Percentiles rank a stretch among this genome's conserved stretches.
Evolutionary conservation across 2,113 vertebrate genomes (phyloP).

Genomic region (Chamaea fasciata): DNA sequence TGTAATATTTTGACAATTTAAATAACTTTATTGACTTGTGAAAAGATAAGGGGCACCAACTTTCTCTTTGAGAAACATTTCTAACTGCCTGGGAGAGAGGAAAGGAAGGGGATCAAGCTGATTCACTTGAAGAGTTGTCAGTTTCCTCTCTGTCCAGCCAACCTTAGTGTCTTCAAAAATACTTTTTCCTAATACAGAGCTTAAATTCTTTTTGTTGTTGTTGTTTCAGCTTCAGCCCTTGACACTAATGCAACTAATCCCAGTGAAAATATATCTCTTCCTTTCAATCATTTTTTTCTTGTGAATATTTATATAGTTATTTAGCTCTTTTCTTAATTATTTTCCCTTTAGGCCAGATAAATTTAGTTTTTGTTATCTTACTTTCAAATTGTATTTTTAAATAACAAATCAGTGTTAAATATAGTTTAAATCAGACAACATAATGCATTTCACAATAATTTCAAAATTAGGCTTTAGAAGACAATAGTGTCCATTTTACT

Average conservation of each 20-base stretch:
- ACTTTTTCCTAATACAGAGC: not conserved
- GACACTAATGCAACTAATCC: not conserved
- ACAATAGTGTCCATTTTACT: not conserved
- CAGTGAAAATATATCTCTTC: not conserved
- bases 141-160: not conserved
- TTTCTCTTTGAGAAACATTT: not conserved
- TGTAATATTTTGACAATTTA: not conserved
- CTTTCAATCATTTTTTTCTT: not conserved
- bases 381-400: constrained; percentile 18
- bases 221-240: not conserved
- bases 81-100: not conserved
- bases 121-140: not conserved
- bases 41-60: not conserved
- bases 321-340: not conserved
- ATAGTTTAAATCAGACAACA: not conserved
- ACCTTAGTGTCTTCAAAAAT: not conserved
- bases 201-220: not conserved
- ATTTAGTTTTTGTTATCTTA: not conserved
- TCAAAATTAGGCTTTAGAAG: not conserved
- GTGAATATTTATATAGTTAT: not conserved
- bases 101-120: not conserved
- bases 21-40: not conserved
- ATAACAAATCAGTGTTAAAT: not conserved
- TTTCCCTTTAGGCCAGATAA: not conserved
- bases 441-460: not conserved